Percentiles rank a stretch among this genome's conserved stretches.
Conservation (phyloP, 2,888 invertebrate species). For the Tortrix viridana region DNA sequence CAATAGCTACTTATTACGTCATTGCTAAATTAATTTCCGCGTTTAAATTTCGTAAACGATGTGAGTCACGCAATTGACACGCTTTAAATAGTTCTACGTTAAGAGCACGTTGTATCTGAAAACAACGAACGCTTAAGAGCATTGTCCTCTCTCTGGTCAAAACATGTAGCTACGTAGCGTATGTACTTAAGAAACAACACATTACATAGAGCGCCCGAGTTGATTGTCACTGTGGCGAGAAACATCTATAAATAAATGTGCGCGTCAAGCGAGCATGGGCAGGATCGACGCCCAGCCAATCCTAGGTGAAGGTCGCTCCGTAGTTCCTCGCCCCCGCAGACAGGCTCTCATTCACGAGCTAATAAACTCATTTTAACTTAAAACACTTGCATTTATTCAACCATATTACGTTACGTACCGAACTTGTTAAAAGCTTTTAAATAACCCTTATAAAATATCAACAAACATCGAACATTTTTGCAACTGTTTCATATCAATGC, state of each 20-base stretch:
- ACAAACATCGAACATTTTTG: slow-evolving; percentile 10
- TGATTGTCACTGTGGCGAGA: slow-evolving; percentile 59
- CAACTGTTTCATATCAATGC: slow-evolving; percentile 8
- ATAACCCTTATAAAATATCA: not conserved
- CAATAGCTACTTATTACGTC: slow-evolving; percentile 79
- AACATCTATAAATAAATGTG: slow-evolving; percentile 71
- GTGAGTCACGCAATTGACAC: slow-evolving; percentile 78
- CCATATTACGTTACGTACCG: not conserved
- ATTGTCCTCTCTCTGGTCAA: slow-evolving; percentile 54
- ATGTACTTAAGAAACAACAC: slow-evolving; percentile 39
- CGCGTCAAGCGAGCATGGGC: slow-evolving; percentile 68
- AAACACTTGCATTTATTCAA: slow-evolving; percentile 22
- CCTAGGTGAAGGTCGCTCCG: slow-evolving; percentile 77
- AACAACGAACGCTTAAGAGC: slow-evolving; percentile 47
- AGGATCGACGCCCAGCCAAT: slow-evolving; percentile 75
- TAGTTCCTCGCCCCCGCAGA: slow-evolving; percentile 66
- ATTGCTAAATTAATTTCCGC: slow-evolving; percentile 79
- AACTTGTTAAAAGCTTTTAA: too few species aligned
- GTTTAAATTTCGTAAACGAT: slow-evolving; percentile 77
- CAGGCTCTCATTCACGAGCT: slow-evolving; percentile 56
- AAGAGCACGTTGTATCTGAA: slow-evolving; percentile 35
- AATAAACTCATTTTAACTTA: slow-evolving; percentile 34
- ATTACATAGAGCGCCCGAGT: slow-evolving; percentile 41
- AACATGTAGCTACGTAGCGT: slow-evolving; percentile 36
- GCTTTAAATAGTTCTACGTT: slow-evolving; percentile 65